Evolutionary conservation across 2,113 vertebrate genomes (phyloP), one percentile per base, ranked within the genome.

Genomic region (Andinoacara biseriatus): DNA sequence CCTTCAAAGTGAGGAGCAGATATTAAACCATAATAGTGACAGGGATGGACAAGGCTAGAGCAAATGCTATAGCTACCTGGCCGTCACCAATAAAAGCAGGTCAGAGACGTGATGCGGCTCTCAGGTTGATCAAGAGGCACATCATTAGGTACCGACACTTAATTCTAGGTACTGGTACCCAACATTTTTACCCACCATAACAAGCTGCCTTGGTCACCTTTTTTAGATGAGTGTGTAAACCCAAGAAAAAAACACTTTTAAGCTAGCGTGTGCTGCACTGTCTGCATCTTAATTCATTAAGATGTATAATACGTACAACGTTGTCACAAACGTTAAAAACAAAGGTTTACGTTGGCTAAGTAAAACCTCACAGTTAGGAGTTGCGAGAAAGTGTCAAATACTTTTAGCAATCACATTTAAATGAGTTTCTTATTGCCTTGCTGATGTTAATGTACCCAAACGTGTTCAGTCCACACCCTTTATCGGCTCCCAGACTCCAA

Each of bases 391-490:
- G 33, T 20, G 9, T 69, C 40, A 29, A 26, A 26, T 52, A 31
- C 49, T 52, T 72, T 72, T 52, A 31, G 43, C 20, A 54, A 7
- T 72, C 26, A 5, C 2, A 69, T 31, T 52, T 52, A 38, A 20
- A 69, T 69, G 0, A 49, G 22, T 49, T 69, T 69, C 61, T 8
- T 0, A 11, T 26, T n/a, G 1, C 2, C 29, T 60, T 76, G 58
- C 29, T 84, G 24, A 43, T 79, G 49, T 58, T 74, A 18, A 5
- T 83, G 17, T 57, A 43, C 38, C 13, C 38, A 56, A 80, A 78
- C 52, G 1, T 80, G 74, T 57, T 83, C 76, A 15, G 80, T 83
- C 33, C 74, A 67, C 82, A 22, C 78, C 74, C 82, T 22, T 54
- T 15, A 10, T 10, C 14, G 40, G 43, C 9, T 59, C 77, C 76